Evolutionary conservation across 2,888 invertebrate genomes (phyloP), one percentile per base, ranked within the genome.

Genomic region (Pecten maximus): DNA sequence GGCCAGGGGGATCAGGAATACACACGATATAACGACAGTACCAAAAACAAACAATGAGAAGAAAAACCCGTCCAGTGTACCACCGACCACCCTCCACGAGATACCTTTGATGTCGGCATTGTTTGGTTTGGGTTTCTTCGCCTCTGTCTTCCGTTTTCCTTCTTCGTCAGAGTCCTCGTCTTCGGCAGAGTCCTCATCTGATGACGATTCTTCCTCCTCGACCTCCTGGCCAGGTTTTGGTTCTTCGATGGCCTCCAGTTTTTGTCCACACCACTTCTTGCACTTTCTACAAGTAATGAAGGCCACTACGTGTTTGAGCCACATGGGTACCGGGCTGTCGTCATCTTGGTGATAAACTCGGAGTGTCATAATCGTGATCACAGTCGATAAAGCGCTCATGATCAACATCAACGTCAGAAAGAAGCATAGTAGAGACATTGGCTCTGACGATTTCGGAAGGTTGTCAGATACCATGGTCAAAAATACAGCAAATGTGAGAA

Each of bases 401-500:
- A 92, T 89, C 19, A 94, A 87, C 88, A 91, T 92, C 4, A 91
- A 89, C 50, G 93, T 89, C 40, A 94, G 91, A 60, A 93, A 93
- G 44, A 92, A 94, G 74, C 93, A 92, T 0, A 94, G 91, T 0
- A 92, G 89, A 3, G 94, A 93, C 93, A 94, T 93, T 0, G 94
- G 93, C 35, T 92, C 87, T 2, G 94, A 92, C 2, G 93, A 91
- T 40, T 91, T 92, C 0, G 94, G 93, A 74, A 93, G 88, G 60
- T 93, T 94, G 50, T 93, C 93, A 12, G 93, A 92, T 23, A 94
- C 93, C 87, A 93, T 89, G 6, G 93, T 94, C 28, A 94, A 89
- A 88, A 94, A 94, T 48, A 94, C 93, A 23, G 93, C 92, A 54
- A 93, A 92, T 0, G 93, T 92, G n/a, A 94, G 92, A 23, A 94